Evolutionary conservation across 2,888 invertebrate genomes (phyloP), one percentile per base, ranked within the genome.

Genomic region (Panopea generosa): DNA sequence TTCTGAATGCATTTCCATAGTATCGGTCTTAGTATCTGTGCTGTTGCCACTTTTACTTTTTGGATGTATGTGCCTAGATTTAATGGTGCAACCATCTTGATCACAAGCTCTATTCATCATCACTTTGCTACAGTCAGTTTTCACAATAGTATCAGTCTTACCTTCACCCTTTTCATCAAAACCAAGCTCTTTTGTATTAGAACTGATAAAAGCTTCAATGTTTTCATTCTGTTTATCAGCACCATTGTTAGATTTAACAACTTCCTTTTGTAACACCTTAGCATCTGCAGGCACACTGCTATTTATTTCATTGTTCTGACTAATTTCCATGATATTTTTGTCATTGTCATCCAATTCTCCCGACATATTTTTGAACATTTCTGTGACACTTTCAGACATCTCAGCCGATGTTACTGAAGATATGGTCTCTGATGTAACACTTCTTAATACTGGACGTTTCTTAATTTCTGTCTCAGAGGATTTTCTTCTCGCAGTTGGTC

Each of bases 341-440:
- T 33, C 33, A 33, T 11, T 33, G 33, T 33, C 33, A 33, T 33
- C 33, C 33, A 33, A 33, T 7, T 33, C 33, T 4, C 33, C 11
- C 4, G 33, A 33, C 2, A 59, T 29, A 16, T 40, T 45, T 52
- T 52, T 20, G 11, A 65, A 47, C n/a, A 52, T 43, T 33, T 71
- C 71, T 33, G 50, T n/a, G 22, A 61, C 70, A 52, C 57, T 63
- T 20, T 63, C 40, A 1, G 71, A 71, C 56, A 60, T 57, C 1
- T 66, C 55, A 26, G 45, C 29, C 16, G 76, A 76, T 16, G 76
- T 76, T 16, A 57, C 57, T 26, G 57, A 59, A 2, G 76, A 76
- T 22, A 76, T 50, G 18, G 76, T 76, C 53, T 76, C 76, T 27
- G 70, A 71, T 14, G 53, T 67, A n/a, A 76, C 76, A 52, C 76